Percentiles rank a stretch among this genome's conserved stretches.
phyloP scores from a whole-genome alignment of 2,113 vertebrate species.

The Calyptomena viridis region DNA sequence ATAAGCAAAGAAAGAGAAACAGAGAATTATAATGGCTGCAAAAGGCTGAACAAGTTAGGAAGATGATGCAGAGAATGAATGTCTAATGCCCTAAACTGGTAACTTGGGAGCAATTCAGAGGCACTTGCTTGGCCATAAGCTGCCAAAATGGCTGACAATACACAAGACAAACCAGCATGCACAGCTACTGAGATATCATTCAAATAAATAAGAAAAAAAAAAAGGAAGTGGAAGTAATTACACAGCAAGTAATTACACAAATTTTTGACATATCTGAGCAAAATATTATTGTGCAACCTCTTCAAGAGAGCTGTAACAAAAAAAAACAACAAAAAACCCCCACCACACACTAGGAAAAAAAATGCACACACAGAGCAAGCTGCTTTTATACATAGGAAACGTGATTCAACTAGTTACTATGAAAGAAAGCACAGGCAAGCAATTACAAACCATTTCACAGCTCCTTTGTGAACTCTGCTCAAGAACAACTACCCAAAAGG shows the following conservation, averaged over 20 bases:
- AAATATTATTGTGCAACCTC: neutral
- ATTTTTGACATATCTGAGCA: neutral
- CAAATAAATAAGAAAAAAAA: neutral
- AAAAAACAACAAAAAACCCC: neutral
- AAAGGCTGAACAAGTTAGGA: neutral
- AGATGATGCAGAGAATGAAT: neutral
- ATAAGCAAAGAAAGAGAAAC: neutral
- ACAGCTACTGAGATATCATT: neutral
- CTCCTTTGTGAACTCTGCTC: neutral
- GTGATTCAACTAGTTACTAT: neutral
- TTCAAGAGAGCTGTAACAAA: neutral
- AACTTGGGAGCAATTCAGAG: neutral
- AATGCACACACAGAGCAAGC: neutral
- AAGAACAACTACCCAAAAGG: neutral
- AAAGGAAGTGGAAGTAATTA: neutral
- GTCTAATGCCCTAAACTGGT: neutral
- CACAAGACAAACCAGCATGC: neutral
- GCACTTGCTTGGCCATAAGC: neutral
- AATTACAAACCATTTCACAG: neutral
- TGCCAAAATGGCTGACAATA: neutral
- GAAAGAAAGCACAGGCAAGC: neutral
- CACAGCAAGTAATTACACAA: neutral
- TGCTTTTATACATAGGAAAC: neutral
- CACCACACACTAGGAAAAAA: neutral
- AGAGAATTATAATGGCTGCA: neutral